phyloP scores from a whole-genome alignment of 2,888 invertebrate genomes.

The Caenorhabditis zanzibari region DNA sequence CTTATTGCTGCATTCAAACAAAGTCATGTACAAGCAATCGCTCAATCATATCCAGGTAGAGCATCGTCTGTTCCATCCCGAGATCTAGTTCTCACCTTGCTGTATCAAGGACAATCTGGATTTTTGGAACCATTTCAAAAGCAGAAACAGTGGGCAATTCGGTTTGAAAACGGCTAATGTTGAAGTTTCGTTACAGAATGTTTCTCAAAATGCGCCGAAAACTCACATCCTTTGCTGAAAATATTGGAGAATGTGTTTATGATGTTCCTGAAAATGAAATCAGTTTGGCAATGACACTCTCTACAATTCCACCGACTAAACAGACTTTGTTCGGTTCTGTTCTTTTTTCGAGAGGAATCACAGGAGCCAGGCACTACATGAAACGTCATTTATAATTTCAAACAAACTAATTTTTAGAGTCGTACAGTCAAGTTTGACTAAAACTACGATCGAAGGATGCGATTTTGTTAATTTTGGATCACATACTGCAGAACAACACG shows the following conservation, averaged over 20 bases:
- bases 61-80: conserved; percentile 76
- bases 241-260: conserved; percentile 77
- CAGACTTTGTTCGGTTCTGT: conserved; percentile 78
- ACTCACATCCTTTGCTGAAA: conserved; percentile 71
- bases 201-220: conserved; percentile 70
- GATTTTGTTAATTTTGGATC: conserved; percentile 78
- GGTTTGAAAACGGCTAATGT: not conserved
- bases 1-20: conserved; percentile 89
- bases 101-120: conserved; percentile 72
- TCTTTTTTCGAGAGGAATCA: conserved; percentile 76
- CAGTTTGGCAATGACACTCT: conserved; percentile 78
- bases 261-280: conserved; percentile 76
- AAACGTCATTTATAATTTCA: not conserved
- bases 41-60: conserved; percentile 88
- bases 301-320: conserved; percentile 72
- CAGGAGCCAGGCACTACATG: conserved; percentile 77
- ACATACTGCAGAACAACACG: conserved; percentile 73
- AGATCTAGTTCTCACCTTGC: conserved; percentile 76
- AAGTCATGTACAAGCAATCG: conserved; percentile 87
- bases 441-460: conserved; percentile 69
- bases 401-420: conserved; percentile 63
- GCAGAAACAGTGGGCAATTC: conserved; percentile 64
- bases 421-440: conserved; percentile 63
- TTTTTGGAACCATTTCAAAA: conserved; percentile 63
- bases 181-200: conserved; percentile 49